Conservation (phyloP, 2,113 vertebrate species). For the Piaya cayana region DNA sequence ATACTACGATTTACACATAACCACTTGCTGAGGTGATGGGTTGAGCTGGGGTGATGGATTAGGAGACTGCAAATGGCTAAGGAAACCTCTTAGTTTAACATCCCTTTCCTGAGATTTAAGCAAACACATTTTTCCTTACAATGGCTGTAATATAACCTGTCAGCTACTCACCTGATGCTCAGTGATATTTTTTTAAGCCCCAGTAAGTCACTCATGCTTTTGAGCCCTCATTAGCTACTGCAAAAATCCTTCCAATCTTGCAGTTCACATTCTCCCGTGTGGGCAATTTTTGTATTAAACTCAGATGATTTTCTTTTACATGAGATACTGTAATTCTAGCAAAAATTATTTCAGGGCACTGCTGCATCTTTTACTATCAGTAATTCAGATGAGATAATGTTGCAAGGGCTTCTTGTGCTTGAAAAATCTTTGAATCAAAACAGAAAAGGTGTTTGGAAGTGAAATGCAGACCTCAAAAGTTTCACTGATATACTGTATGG, state of each 20-base stretch:
- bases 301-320: constrained; percentile 6
- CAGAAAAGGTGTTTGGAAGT: background rate
- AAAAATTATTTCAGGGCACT: constrained; percentile 18
- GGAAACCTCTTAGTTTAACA: constrained; percentile 18
- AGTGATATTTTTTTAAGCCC: constrained; percentile 1
- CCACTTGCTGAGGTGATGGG: background rate
- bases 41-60: background rate
- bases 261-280: background rate
- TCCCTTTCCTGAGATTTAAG: constrained; percentile 14
- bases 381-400: background rate
- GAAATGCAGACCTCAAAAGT: background rate
- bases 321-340: background rate
- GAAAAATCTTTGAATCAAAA: background rate
- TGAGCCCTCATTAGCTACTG: constrained; percentile 15
- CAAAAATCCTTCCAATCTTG: constrained; percentile 14
- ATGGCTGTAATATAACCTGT: background rate
- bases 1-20: background rate
- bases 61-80: constrained; percentile 9
- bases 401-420: background rate
- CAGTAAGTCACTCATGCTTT: background rate
- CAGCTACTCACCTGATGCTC: background rate
- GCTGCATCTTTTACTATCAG: background rate
- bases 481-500: background rate
- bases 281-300: constrained; percentile 7
- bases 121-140: constrained; percentile 19